Conservation (phyloP, 2,888 invertebrate species). For the Caenorhabditis sp. region DNA sequence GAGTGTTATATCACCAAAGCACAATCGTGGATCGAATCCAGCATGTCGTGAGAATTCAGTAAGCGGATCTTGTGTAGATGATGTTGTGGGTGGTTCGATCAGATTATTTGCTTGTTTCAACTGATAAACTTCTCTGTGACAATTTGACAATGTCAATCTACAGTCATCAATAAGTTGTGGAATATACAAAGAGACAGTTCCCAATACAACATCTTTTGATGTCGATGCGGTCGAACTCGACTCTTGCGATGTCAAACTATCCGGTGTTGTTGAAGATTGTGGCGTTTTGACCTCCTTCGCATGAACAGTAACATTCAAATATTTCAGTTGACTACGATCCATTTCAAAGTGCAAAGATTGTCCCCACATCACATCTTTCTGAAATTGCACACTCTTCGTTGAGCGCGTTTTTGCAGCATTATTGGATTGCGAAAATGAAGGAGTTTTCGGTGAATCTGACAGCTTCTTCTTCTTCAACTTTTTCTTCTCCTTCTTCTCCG, state of each 20-base stretch:
- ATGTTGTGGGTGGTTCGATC: not conserved
- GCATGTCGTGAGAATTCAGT: slow-evolving; percentile 76
- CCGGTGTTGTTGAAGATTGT: slow-evolving; percentile 14
- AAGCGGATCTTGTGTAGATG: slow-evolving; percentile 7
- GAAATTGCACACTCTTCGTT: slow-evolving; percentile 41
- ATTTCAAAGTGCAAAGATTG: slow-evolving; percentile 65
- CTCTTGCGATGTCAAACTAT: slow-evolving; percentile 6
- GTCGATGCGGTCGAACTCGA: slow-evolving; percentile 7
- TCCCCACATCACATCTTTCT: slow-evolving; percentile 64
- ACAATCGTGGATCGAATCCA: slow-evolving; percentile 88
- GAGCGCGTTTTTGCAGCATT: slow-evolving; percentile 18
- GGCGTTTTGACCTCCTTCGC: slow-evolving; percentile 34
- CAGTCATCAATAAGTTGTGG: slow-evolving; percentile 68
- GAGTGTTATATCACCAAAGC: slow-evolving; percentile 88
- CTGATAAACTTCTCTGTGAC: slow-evolving; percentile 65
- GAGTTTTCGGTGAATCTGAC: slow-evolving; percentile 26
- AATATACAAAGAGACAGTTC: slow-evolving; percentile 59
- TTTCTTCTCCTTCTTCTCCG: slow-evolving; percentile 48
- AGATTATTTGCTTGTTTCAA: slow-evolving; percentile 54
- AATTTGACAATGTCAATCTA: slow-evolving; percentile 63
- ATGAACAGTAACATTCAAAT: slow-evolving; percentile 63
- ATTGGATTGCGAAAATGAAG: not conserved
- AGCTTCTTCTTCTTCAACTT: slow-evolving; percentile 38
- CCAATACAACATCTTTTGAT: slow-evolving; percentile 22
- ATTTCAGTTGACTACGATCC: slow-evolving; percentile 31